Conservation (phyloP, 1,140 invertebrate species). For the Anoplophora glabripennis region DNA sequence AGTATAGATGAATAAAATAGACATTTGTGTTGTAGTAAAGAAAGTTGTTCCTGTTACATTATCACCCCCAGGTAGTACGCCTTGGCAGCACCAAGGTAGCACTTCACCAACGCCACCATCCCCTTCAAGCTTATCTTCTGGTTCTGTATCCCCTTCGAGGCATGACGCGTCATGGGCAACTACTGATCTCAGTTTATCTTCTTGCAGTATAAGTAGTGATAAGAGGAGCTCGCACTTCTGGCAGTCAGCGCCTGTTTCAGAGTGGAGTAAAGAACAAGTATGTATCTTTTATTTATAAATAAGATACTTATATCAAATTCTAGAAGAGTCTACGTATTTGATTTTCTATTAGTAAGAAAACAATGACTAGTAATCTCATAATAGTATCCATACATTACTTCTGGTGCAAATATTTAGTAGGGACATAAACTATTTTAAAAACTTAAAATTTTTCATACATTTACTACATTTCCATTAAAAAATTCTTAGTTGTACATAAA, state of each 20-base stretch:
- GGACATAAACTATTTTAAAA: no score
- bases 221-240: constrained; percentile 64
- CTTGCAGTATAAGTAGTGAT: constrained; percentile 63
- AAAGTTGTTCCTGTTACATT: constrained; percentile 59
- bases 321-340: no score
- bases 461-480: no score
- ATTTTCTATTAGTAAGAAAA: no score
- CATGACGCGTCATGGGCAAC: constrained; percentile 47
- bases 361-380: no score
- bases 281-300: constrained; percentile 21
- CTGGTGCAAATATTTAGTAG: no score
- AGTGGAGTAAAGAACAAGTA: constrained; percentile 87
- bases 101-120: constrained; percentile 55
- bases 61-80: constrained; percentile 57
- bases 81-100: constrained; percentile 53
- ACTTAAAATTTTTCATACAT: no score
- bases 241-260: constrained; percentile 68
- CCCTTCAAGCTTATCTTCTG: constrained; percentile 64
- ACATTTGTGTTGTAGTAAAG: constrained; percentile 52
- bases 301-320: no score
- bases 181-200: constrained; percentile 53
- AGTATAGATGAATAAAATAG: constrained; percentile 7
- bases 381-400: no score
- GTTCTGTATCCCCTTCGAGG: constrained; percentile 52
- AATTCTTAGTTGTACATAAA: no score